phyloP scores from a whole-genome alignment of 2,888 invertebrate genomes.

The Zygothrica quintamaculata region DNA sequence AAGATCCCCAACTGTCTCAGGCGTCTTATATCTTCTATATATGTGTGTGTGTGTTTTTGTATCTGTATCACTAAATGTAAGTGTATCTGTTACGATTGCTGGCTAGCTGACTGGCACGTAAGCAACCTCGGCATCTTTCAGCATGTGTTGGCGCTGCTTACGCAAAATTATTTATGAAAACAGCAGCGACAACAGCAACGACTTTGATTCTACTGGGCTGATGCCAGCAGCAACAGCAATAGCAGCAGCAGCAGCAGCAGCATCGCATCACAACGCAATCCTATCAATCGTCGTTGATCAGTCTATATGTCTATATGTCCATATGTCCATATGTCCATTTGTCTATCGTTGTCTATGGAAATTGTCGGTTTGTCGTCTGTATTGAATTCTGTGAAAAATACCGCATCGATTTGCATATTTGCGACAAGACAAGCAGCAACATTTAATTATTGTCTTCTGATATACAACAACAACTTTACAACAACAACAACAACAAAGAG shows the following conservation, averaged over 20 bases:
- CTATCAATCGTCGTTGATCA: conserved; percentile 64
- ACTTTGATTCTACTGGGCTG: conserved; percentile 54
- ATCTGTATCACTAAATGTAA: conserved; percentile 28
- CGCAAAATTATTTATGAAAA: conserved; percentile 79
- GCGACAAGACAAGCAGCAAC: conserved; percentile 47
- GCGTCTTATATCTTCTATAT: conserved; percentile 29
- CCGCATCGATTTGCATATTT: conserved; percentile 66
- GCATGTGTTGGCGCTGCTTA: conserved; percentile 67
- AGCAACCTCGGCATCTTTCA: conserved; percentile 68
- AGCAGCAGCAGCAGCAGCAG: conserved; percentile 43
- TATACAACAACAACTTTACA: too few species aligned
- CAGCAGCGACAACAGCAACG: conserved; percentile 47
- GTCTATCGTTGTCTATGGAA: conserved; percentile 48
- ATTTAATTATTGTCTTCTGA: conserved; percentile 32
- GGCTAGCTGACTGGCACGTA: conserved; percentile 64
- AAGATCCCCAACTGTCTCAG: too few species aligned
- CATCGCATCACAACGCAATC: conserved; percentile 34
- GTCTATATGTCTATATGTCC: too few species aligned
- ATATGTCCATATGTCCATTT: too few species aligned
- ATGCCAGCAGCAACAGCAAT: too few species aligned
- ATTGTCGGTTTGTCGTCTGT: conserved; percentile 36
- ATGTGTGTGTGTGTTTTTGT: conserved; percentile 21
- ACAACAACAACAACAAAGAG: too few species aligned
- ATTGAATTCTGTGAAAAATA: conserved; percentile 62
- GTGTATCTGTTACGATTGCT: conserved; percentile 33